These are phyloP conservation scores for Sebastes baramenuke DNA, from an alignment of 2,797 vertebrate species.

Conservation along the genomic window DNA sequence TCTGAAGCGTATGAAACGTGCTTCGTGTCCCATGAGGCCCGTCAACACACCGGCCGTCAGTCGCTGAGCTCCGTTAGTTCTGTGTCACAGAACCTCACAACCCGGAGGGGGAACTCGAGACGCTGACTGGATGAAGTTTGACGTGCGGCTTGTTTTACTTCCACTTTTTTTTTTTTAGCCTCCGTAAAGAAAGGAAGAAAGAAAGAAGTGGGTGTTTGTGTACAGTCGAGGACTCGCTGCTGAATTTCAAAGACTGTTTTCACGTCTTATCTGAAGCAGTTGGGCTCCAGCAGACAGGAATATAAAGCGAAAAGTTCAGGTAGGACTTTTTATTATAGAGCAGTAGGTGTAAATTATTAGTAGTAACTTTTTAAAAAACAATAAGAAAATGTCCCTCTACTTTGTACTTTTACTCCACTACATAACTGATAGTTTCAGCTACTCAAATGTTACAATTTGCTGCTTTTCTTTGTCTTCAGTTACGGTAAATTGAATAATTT, in stretches of 20 bases:
- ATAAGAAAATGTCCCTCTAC: neutral
- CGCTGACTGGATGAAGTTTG: conserved; percentile 46
- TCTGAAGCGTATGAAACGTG: conserved; percentile 11
- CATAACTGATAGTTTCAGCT: neutral
- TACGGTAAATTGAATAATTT: neutral
- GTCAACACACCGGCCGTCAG: neutral
- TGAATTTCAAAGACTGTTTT: conserved; percentile 16
- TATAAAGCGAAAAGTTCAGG: conserved; percentile 4
- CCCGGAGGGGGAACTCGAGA: conserved; percentile 19
- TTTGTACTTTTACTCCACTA: neutral
- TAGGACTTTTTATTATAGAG: neutral
- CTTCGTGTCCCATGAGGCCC: conserved; percentile 21
- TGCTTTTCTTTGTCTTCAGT: neutral
- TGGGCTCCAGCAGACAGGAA: conserved; percentile 3
- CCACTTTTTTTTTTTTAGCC: conserved; percentile 12
- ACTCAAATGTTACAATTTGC: neutral
- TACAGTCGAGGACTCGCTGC: conserved; percentile 4
- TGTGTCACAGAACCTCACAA: conserved; percentile 19
- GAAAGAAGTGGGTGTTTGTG: conserved; percentile 35
- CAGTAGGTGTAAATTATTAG: neutral
- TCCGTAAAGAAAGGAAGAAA: neutral
- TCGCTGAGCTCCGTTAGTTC: conserved; percentile 11
- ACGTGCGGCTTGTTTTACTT: conserved; percentile 49
- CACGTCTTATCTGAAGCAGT: conserved; percentile 4
- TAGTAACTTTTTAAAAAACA: neutral